Evolutionary conservation across 2,113 vertebrate genomes (phyloP).

Genomic region (Nipponia nippon): DNA sequence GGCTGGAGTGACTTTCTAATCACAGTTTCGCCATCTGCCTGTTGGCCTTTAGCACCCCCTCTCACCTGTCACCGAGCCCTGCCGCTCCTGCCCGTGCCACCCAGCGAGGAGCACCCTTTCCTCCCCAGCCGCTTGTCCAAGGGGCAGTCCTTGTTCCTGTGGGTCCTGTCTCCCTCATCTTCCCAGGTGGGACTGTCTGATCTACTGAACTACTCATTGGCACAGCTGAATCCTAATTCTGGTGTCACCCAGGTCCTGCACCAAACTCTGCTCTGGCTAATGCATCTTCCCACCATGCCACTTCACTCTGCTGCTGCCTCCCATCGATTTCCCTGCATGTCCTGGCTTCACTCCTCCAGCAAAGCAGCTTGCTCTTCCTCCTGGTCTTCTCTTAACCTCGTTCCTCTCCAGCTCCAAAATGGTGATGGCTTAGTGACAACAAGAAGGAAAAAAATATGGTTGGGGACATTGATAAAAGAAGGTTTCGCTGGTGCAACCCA

Average conservation of each 20-base stretch:
- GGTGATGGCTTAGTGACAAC: not conserved
- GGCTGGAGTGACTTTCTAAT: conserved; percentile 55
- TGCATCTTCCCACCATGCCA: not conserved
- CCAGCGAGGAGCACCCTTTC: not conserved
- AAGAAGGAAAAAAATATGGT: not conserved
- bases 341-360: rapidly evolving
- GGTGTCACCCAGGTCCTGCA: not conserved
- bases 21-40: conserved; percentile 48
- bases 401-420: not conserved
- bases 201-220: not conserved
- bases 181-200: not conserved
- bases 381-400: rapidly evolving
- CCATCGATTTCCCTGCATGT: rapidly evolving
- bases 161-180: not conserved
- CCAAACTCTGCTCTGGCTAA: not conserved
- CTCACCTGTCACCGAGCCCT: conserved; percentile 27
- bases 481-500: not conserved
- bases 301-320: not conserved
- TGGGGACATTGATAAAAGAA: not conserved
- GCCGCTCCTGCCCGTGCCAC: not conserved
- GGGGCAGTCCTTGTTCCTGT: not conserved
- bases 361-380: not conserved
- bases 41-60: conserved; percentile 47
- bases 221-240: not conserved
- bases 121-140: rapidly evolving